Evolutionary conservation across 1,140 invertebrate species (phyloP).

Genomic region (Drosophila grimshawi): DNA sequence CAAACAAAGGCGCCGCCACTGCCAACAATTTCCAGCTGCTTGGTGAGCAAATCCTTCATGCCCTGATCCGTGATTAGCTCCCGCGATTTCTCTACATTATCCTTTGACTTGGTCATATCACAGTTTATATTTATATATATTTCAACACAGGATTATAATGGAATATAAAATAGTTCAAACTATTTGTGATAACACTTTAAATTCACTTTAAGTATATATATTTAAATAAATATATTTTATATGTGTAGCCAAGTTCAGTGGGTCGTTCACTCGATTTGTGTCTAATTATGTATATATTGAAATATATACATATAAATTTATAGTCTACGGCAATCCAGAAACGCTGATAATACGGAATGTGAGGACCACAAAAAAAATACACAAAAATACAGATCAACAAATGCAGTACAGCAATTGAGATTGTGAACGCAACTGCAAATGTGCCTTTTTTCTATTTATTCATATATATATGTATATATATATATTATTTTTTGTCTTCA

Average conservation of each 20-base stretch:
- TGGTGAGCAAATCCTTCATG: constrained; percentile 78
- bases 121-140: constrained; percentile 21
- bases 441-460: background rate
- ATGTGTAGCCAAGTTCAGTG: background rate
- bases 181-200: constrained; percentile 3
- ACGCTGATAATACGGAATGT: constrained; percentile 36
- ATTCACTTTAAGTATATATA: background rate
- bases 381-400: constrained; percentile 11
- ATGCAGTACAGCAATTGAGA: constrained; percentile 22
- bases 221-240: background rate
- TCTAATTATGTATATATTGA: background rate
- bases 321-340: constrained; percentile 42
- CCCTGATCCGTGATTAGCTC: constrained; percentile 74
- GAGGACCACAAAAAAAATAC: background rate
- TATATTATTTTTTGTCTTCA: constrained; percentile 16
- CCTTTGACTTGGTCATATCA: constrained; percentile 69
- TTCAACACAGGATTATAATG: constrained; percentile 5
- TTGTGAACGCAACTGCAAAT: constrained; percentile 13
- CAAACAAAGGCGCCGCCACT: constrained; percentile 78
- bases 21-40: constrained; percentile 77
- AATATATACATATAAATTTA: constrained; percentile 11
- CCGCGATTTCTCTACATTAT: constrained; percentile 66
- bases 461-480: background rate
- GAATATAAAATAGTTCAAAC: background rate
- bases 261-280: constrained; percentile 13